Conservation (phyloP, 1,140 invertebrate genomes). For the Anastrepha obliqua region DNA sequence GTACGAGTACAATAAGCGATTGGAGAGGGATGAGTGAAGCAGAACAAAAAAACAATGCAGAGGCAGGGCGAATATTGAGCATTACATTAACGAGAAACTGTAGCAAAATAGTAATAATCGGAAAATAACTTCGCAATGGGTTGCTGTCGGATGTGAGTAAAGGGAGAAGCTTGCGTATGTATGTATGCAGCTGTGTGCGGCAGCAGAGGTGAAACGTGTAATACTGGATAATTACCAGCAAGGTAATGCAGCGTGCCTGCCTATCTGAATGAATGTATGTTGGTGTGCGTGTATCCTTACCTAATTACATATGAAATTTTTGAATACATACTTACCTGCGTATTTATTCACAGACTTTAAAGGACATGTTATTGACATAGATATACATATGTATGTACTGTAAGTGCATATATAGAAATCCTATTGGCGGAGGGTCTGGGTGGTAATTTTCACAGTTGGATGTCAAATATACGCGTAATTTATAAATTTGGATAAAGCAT, state of each 20-base stretch:
- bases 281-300: too few species aligned
- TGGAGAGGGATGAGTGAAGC: background rate
- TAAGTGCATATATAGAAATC: too few species aligned
- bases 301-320: too few species aligned
- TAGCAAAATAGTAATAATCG: constrained; percentile 25
- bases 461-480: background rate
- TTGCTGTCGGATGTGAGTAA: background rate
- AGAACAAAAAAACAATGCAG: background rate
- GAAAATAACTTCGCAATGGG: background rate
- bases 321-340: too few species aligned
- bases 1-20: too few species aligned
- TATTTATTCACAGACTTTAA: too few species aligned
- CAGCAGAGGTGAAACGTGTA: background rate
- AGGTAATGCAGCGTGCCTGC: background rate
- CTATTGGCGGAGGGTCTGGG: background rate
- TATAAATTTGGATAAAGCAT: background rate
- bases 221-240: background rate
- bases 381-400: too few species aligned
- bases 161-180: background rate
- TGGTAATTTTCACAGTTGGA: background rate
- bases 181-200: background rate
- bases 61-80: background rate
- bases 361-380: too few species aligned
- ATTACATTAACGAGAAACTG: constrained; percentile 28
- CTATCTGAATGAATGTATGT: too few species aligned